Evolutionary conservation across 1,140 invertebrate genomes (phyloP).

Genomic region (Macrostomum lignano): DNA sequence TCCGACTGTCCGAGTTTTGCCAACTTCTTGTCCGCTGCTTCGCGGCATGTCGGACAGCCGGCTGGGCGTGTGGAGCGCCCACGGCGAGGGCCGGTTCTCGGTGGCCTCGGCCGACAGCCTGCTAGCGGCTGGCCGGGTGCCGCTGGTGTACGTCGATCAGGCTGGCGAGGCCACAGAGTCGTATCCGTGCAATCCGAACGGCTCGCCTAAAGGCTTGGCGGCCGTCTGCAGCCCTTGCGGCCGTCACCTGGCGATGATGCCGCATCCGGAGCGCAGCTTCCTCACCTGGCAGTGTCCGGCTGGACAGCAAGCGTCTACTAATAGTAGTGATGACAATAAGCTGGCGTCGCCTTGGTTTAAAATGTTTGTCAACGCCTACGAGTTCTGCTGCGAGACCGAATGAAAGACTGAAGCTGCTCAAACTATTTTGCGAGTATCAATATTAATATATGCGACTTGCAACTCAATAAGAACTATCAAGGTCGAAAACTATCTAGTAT

Average conservation of each 20-base stretch:
- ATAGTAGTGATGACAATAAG: no score
- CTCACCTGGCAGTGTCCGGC: slow-evolving; percentile 59
- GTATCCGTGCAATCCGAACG: slow-evolving; percentile 81
- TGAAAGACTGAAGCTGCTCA: no score
- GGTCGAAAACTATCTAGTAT: no score
- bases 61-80: slow-evolving; percentile 78
- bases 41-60: slow-evolving; percentile 49
- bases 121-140: slow-evolving; percentile 35
- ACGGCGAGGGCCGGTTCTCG: slow-evolving; percentile 55
- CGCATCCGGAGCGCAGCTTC: slow-evolving; percentile 69
- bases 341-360: no score
- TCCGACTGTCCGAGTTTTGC: slow-evolving; percentile 45
- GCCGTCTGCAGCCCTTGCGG: slow-evolving; percentile 60
- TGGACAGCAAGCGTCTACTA: no score
- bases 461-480: no score
- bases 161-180: slow-evolving; percentile 39
- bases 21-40: slow-evolving; percentile 44
- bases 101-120: slow-evolving; percentile 32
- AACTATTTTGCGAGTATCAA: no score
- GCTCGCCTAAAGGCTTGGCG: slow-evolving; percentile 37
- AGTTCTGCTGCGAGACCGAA: no score
- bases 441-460: no score
- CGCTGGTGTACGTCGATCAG: slow-evolving; percentile 54
- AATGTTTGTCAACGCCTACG: no score
- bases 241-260: slow-evolving; percentile 81